These are phyloP conservation scores for Neoarius graeffei DNA, from an alignment of 2,113 vertebrate genomes.

Conservation along the genomic window DNA sequence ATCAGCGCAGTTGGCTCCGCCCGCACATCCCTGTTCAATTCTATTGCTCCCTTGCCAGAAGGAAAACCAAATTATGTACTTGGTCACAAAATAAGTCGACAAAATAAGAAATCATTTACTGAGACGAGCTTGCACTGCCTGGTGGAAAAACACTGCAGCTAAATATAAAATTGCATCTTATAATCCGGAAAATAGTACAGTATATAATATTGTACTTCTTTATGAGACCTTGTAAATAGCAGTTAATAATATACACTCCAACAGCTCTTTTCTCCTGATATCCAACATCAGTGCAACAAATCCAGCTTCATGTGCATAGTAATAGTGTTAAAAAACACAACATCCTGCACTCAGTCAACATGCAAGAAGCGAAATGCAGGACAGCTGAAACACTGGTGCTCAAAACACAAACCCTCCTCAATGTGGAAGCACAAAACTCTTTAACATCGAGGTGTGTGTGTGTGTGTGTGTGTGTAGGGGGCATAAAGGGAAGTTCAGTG, in stretches of 20 bases:
- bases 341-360: slow-evolving; percentile 55
- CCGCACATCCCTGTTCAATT: not conserved
- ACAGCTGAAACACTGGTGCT: slow-evolving; percentile 39
- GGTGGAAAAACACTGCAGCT: not conserved
- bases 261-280: slow-evolving; percentile 16
- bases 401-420: slow-evolving; percentile 6
- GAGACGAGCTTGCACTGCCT: not conserved
- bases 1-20: not conserved
- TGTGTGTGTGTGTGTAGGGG: slow-evolving; percentile 2
- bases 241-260: slow-evolving; percentile 18
- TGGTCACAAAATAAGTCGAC: not conserved
- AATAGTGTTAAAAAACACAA: slow-evolving; percentile 63
- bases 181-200: not conserved
- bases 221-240: slow-evolving; percentile 25
- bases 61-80: not conserved
- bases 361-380: slow-evolving; percentile 56
- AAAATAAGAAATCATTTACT: not conserved
- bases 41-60: not conserved
- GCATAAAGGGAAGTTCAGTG: slow-evolving; percentile 39
- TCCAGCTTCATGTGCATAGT: slow-evolving; percentile 71
- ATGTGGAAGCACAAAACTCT: slow-evolving; percentile 19
- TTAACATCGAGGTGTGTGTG: slow-evolving; percentile 37
- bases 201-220: slow-evolving; percentile 3
- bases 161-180: not conserved
- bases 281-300: slow-evolving; percentile 37